Evolutionary conservation across 2,113 vertebrate species (phyloP).

Genomic region (Antechinus flavipes): DNA sequence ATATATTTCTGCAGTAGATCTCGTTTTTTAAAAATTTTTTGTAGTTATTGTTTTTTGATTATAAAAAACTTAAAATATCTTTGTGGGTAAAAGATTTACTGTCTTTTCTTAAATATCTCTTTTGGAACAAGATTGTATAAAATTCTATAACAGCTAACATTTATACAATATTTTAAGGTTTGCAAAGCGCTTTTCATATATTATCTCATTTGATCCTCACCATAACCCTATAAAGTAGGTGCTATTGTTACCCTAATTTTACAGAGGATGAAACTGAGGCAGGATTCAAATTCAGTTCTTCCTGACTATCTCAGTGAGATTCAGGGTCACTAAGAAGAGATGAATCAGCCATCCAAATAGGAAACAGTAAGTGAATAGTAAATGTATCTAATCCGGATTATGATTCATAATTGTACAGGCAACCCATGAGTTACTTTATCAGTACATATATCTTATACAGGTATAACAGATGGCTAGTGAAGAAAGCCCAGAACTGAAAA

Average conservation of each 20-base stretch:
- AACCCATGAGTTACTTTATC: no score
- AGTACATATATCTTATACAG: no score
- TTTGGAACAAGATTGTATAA: not conserved
- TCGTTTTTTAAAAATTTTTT: not conserved
- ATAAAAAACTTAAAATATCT: not conserved
- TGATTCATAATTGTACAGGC: no score
- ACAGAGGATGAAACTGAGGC: not conserved
- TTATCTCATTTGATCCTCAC: not conserved
- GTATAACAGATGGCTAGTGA: not conserved
- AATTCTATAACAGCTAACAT: not conserved
- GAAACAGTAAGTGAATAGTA: no score
- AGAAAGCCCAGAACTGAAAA: not conserved
- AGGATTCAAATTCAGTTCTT: no score
- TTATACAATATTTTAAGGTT: not conserved
- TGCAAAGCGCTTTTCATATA: not conserved
- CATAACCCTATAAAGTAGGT: not conserved
- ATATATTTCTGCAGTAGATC: not conserved
- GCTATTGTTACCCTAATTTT: not conserved
- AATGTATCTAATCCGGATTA: no score
- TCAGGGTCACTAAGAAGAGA: no score
- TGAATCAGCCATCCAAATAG: no score
- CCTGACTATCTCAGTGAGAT: no score
- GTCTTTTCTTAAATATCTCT: not conserved
- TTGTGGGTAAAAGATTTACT: not conserved
- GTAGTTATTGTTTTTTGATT: not conserved